phyloP scores from a whole-genome alignment of 2,113 vertebrate genomes.

The Corapipo altera region DNA sequence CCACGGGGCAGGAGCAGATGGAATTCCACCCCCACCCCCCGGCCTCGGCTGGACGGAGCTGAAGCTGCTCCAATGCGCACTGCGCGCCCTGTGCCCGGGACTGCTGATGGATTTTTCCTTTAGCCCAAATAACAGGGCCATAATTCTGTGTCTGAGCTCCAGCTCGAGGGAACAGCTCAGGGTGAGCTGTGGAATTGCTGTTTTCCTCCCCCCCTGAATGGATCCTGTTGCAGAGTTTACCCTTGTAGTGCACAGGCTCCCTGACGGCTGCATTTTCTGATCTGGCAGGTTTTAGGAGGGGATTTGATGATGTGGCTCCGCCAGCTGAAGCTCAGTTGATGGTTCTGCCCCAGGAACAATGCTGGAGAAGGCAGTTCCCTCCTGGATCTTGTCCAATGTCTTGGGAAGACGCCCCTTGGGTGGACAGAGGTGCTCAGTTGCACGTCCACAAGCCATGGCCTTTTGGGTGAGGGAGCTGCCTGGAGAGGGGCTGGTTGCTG shows the following conservation, averaged over 20 bases:
- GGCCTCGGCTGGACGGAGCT: background rate
- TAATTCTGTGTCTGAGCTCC: background rate
- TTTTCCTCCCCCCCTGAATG: background rate
- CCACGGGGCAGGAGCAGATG: conserved; percentile 34
- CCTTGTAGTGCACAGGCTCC: background rate
- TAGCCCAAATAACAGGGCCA: background rate
- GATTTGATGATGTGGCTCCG: background rate
- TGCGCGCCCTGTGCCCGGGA: fast-evolving
- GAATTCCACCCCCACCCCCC: background rate
- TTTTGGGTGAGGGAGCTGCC: background rate
- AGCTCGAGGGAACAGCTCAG: background rate
- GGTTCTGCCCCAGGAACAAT: background rate
- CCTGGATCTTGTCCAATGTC: fast-evolving
- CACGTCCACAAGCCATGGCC: fast-evolving
- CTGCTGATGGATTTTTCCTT: background rate
- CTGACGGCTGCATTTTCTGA: background rate
- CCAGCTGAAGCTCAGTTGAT: background rate
- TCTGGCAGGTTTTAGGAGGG: background rate
- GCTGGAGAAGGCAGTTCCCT: background rate
- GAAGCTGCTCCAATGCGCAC: background rate
- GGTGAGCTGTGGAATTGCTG: background rate
- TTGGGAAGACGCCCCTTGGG: background rate
- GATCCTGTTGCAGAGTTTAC: background rate
- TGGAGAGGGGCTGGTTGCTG: background rate
- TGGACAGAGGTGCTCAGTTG: background rate